These are phyloP conservation scores for Lepidocyrtinus sp. DNA, from an alignment of 2,888 invertebrate species.

Conservation along the genomic window DNA sequence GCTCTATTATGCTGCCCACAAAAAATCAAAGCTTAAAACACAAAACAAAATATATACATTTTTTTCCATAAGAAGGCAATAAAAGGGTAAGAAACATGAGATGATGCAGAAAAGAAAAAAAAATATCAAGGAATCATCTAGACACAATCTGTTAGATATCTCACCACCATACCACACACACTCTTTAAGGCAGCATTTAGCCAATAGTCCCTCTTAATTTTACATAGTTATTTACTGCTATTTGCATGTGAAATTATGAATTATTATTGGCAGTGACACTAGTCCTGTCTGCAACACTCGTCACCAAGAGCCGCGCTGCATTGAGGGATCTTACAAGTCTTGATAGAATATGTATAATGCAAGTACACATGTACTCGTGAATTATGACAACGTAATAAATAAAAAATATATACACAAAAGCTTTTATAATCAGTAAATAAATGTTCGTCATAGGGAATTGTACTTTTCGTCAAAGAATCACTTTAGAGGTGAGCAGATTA, in stretches of 20 bases:
- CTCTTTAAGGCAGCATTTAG: neutral
- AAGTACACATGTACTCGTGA: conserved; percentile 34
- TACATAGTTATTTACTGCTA: neutral
- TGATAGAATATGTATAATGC: neutral
- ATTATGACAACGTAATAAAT: conserved; percentile 55
- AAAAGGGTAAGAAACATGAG: conserved; percentile 6
- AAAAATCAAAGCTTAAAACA: neutral
- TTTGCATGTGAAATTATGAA: conserved; percentile 17
- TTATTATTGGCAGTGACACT: conserved; percentile 44
- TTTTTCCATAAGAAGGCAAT: conserved; percentile 17
- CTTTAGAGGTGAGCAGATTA: conserved; percentile 18
- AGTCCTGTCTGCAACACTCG: neutral
- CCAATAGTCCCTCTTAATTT: neutral
- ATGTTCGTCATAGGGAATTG: too few relatives aligned
- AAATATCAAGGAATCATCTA: neutral
- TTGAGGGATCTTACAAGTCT: neutral
- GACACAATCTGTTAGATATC: conserved; percentile 18
- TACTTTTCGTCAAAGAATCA: neutral
- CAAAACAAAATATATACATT: neutral
- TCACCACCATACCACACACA: conserved; percentile 10
- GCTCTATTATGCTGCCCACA: neutral
- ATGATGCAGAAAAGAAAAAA: neutral
- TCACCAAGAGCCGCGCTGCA: conserved; percentile 17
- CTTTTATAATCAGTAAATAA: too few relatives aligned
- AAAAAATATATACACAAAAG: conserved; percentile 28